These are phyloP conservation scores for Tenodera sinensis DNA, from an alignment of 2,888 invertebrate genomes.

Conservation along the genomic window DNA sequence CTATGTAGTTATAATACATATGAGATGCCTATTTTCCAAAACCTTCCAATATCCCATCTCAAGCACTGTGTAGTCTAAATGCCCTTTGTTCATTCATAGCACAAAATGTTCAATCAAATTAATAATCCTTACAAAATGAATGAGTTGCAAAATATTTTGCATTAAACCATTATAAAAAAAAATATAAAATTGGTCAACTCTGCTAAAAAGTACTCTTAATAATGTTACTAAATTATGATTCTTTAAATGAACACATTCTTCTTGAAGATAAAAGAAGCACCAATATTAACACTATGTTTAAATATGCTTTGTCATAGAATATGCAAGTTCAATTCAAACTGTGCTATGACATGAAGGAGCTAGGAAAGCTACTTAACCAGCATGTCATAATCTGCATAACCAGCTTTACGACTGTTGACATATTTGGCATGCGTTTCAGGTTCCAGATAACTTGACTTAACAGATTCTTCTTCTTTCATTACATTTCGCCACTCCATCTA, in stretches of 20 bases:
- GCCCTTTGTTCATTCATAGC: no score
- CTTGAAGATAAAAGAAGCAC: not conserved
- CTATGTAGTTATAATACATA: no score
- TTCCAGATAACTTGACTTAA: constrained; percentile 62
- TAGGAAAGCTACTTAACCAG: constrained; percentile 20
- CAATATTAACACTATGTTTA: no score
- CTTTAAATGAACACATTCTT: not conserved
- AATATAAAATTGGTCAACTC: no score
- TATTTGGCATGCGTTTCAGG: constrained; percentile 71
- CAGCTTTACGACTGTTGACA: constrained; percentile 60
- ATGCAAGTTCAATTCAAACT: not conserved
- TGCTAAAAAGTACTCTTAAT: no score
- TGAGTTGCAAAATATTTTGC: no score
- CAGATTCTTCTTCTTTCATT: constrained; percentile 67
- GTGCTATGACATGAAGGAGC: not conserved
- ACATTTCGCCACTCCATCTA: constrained; percentile 65
- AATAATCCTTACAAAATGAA: no score
- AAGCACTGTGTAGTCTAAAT: no score
- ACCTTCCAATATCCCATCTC: no score
- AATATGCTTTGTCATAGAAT: not conserved
- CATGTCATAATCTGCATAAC: constrained; percentile 63
- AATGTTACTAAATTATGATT: not conserved
- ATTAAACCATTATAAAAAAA: no score
- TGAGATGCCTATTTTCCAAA: no score
- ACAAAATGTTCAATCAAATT: no score